Evolutionary conservation across 23 tunicate species (phyloP).

Genomic region (Styela clava): DNA sequence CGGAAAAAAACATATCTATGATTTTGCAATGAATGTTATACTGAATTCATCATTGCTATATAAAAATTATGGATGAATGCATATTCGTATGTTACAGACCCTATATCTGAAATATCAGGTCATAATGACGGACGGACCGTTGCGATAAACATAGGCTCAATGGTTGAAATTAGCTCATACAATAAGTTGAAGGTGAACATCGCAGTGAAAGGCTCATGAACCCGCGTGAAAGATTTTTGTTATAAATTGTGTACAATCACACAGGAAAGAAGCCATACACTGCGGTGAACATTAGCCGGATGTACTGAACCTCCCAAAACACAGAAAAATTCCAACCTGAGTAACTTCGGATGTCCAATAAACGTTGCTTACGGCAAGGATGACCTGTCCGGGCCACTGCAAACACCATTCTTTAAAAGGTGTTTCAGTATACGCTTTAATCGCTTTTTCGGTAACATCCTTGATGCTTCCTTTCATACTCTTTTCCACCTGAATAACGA

Average conservation of each 20-base stretch:
- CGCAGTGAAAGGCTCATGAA: constrained; percentile 52
- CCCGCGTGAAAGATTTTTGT: constrained; percentile 31
- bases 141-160: too few relatives aligned
- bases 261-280: constrained; percentile 83
- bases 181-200: constrained; percentile 42
- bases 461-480: constrained; percentile 70
- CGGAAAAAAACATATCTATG: not conserved
- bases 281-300: constrained; percentile 24
- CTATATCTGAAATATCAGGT: too few relatives aligned
- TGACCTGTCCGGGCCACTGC: constrained; percentile 86
- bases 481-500: constrained; percentile 63
- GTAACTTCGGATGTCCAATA: constrained; percentile 94
- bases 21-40: not conserved
- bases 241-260: constrained; percentile 20
- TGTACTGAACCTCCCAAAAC: constrained; percentile 7
- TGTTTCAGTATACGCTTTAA: constrained; percentile 58
- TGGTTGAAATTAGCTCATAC: too few relatives aligned
- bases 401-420: constrained; percentile 83
- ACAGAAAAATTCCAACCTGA: constrained; percentile 40
- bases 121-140: too few relatives aligned
- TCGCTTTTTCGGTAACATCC: constrained; percentile 57
- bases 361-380: constrained; percentile 72
- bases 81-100: too few relatives aligned
- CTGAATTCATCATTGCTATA: too few relatives aligned
- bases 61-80: too few relatives aligned